phyloP scores from a whole-genome alignment of 1,140 invertebrate genomes.

The Steinernema khuongi region DNA sequence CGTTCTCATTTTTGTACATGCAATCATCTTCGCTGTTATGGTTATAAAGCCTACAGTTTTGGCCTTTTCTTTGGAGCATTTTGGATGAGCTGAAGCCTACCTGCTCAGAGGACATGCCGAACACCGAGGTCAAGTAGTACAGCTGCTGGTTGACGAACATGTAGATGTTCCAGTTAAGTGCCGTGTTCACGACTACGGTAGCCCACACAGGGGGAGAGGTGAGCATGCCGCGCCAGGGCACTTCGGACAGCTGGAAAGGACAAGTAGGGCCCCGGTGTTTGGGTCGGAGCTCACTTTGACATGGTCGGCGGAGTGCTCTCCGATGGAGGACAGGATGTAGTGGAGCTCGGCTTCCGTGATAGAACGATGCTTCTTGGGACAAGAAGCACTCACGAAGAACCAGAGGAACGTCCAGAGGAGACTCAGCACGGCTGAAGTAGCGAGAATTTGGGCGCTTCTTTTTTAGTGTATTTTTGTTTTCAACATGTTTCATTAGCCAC shows the following conservation, averaged over 20 bases:
- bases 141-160: slow-evolving; percentile 85
- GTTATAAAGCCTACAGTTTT: too few relatives aligned
- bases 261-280: not conserved
- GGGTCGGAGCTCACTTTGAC: slow-evolving; percentile 24
- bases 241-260: slow-evolving; percentile 71
- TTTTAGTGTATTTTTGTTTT: too few relatives aligned
- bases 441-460: not conserved
- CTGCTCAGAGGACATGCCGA: not conserved
- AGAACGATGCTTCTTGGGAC: slow-evolving; percentile 81
- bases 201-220: slow-evolving; percentile 93
- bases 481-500: too few relatives aligned
- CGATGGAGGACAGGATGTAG: slow-evolving; percentile 90
- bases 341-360: slow-evolving; percentile 80
- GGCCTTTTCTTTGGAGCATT: too few relatives aligned
- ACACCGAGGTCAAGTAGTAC: slow-evolving; percentile 29
- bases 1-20: too few relatives aligned
- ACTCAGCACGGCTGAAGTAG: slow-evolving; percentile 46
- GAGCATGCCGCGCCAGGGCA: slow-evolving; percentile 86
- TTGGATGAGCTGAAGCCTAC: not conserved
- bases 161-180: slow-evolving; percentile 97
- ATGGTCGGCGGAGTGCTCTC: slow-evolving; percentile 61
- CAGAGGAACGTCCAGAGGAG: slow-evolving; percentile 77
- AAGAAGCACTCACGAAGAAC: slow-evolving; percentile 84
- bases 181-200: slow-evolving; percentile 96
- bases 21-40: too few relatives aligned